These are phyloP conservation scores for Gila orcuttii DNA, from an alignment of 2,113 vertebrate genomes.

Conservation along the genomic window DNA sequence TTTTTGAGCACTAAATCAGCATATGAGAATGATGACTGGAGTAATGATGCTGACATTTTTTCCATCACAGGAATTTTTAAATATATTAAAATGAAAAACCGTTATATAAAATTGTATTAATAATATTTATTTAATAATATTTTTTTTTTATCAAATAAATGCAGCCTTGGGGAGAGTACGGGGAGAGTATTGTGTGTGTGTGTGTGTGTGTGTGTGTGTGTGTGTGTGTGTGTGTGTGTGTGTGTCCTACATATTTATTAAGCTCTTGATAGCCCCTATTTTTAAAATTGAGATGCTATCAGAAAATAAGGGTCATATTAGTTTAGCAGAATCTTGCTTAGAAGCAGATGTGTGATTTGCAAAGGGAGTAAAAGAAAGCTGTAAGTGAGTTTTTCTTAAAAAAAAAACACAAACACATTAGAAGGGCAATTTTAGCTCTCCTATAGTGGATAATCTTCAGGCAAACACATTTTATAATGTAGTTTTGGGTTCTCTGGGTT, in stretches of 20 bases:
- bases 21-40: not conserved
- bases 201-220: no score
- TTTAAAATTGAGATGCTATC: not conserved
- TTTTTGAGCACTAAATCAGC: not conserved
- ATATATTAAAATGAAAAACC: not conserved
- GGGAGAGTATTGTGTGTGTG: no score
- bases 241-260: no score
- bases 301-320: constrained; percentile 14
- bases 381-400: not conserved
- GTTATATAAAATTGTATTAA: not conserved
- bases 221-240: no score
- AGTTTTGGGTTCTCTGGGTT: constrained; percentile 5
- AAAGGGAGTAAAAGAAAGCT: not conserved
- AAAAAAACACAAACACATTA: not conserved
- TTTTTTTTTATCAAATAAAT: not conserved
- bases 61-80: not conserved
- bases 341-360: not conserved
- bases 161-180: not conserved
- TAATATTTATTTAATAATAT: not conserved
- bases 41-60: not conserved
- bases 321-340: not conserved
- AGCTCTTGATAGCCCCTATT: not conserved
- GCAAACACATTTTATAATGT: constrained; percentile 38
- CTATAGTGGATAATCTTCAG: constrained; percentile 30
- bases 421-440: not conserved